Evolutionary conservation across 1,140 invertebrate genomes (phyloP), one percentile per base, ranked within the genome.

Genomic region (Diorhabda elongata): DNA sequence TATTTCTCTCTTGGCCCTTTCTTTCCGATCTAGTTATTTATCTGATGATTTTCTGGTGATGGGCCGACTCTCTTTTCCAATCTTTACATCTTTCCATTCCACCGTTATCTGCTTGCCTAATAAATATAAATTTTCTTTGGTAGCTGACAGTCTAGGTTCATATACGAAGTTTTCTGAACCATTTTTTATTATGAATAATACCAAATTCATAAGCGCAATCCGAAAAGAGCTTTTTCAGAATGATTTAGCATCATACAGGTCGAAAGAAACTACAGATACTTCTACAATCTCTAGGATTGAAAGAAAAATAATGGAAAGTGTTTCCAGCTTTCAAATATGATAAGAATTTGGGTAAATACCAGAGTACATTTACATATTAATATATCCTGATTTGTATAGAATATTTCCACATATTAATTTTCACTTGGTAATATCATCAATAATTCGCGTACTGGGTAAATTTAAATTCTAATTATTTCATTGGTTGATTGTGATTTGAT

Each of bases 1-100:
- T 78, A 78, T 78, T 77, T 78, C 77, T 78, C 77, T 78, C 76
- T 71, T 74, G 75, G 74, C 76, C 76, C 76, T 64, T 74, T 64
- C 59, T 67, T 75, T 69, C 73, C 74, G 73, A 75, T 75, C 73
- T 75, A 75, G 71, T 77, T 78, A 78, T 78, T 78, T 78, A 78
- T 78, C 75, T 75, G 70, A 78, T 75, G 72, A 76, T 76, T 66
- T 67, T 57, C 59, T 71, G 44, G 66, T 69, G 69, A 74, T 74
- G 66, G 67, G 42, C 59, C 61, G 61, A 44, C 61, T 62, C n/a
- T 52, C 47, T 52, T 52, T 62, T 62, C 61, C 61, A 62, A 62
- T 62, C 61, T 62, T 62, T 62, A 62, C 61, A 62, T 62, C 61
- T 62, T 44, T 62, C 61, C 61, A 62, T 62, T 44, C 44, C 44